Evolutionary conservation across 2,797 vertebrate species (phyloP), one percentile per base, ranked within the genome.

Genomic region (Cheirogaleus major): DNA sequence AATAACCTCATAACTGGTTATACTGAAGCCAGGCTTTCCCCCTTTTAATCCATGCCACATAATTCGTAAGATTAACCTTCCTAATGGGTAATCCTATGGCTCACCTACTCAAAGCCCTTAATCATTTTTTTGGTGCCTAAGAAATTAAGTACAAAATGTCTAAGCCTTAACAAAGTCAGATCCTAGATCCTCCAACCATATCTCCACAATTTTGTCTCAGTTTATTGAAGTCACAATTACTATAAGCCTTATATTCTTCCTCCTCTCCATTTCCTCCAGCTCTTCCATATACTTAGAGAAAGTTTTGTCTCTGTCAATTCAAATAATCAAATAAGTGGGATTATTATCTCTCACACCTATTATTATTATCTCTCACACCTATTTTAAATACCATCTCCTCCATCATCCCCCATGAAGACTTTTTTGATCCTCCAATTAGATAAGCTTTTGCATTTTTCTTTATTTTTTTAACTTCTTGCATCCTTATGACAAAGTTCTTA

Each of bases 61-160:
- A 95, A 92, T 91, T 95, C 41, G 67, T 55, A 83, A 89, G 20
- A 93, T 94, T 87, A 88, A 48, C 35, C 57, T 91, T 82, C 43
- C 75, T 94, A 84, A 63, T 13, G 11, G 43, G 20, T 72, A 88
- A 89, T 89, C 15, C 52, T n/a, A 8, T n/a, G n/a, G 22, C 30
- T 95, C 27, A 78, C 32, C 12, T 80, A 41, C 52, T 43, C 14
- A 63, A 82, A 67, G 13, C 13, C 57, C 72, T 91, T 57, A 75
- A 86, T 94, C 52, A 25, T 63, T 78, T 15, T 15, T 27, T 76
- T 41, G 43, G 38, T 91, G 65, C 27, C 55, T 41, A 38, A 5
- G 5, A 9, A 82, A 89, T 95, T 72, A 95, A 89, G 14, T 35
- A 48, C n/a, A 80, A 70, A 95, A 69, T 87, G 7, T 73, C 30